Evolutionary conservation across 2,888 invertebrate genomes (phyloP).

Genomic region (Halictus ligatus): DNA sequence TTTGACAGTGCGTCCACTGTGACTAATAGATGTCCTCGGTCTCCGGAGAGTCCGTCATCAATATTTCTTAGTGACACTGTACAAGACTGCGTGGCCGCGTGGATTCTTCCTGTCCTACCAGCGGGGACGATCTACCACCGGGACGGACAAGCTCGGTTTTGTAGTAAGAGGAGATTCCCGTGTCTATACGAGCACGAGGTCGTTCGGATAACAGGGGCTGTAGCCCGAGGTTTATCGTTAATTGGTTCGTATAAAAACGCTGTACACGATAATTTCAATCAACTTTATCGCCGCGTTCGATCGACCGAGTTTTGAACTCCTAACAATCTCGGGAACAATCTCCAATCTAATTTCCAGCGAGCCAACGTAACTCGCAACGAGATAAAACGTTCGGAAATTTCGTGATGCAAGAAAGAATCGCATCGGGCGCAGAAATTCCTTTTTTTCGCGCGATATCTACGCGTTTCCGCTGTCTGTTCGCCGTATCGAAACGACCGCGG

Average conservation of each 20-base stretch:
- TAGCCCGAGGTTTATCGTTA: too few species aligned
- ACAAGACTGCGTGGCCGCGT: neutral
- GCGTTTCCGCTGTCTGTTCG: constrained; percentile 29
- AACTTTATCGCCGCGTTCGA: neutral
- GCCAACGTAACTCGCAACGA: neutral
- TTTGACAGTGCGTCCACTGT: neutral
- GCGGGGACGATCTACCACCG: neutral
- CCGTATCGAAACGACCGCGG: neutral
- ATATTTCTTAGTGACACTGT: neutral
- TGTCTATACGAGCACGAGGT: neutral
- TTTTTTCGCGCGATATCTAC: neutral
- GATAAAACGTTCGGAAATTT: neutral
- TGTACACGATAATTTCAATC: neutral
- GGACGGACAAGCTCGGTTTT: neutral
- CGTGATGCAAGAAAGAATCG: neutral
- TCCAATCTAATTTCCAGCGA: neutral
- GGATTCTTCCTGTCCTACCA: constrained; percentile 7
- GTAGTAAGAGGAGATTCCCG: neutral
- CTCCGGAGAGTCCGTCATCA: constrained; percentile 5
- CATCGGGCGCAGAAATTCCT: neutral
- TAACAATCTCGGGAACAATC: neutral
- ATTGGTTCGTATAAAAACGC: too few species aligned
- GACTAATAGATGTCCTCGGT: constrained; percentile 9
- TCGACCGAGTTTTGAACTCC: neutral
- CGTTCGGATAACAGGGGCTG: too few species aligned